These are phyloP conservation scores for Rhinogobio ventralis DNA, from an alignment of 2,797 vertebrate species.

Conservation along the genomic window DNA sequence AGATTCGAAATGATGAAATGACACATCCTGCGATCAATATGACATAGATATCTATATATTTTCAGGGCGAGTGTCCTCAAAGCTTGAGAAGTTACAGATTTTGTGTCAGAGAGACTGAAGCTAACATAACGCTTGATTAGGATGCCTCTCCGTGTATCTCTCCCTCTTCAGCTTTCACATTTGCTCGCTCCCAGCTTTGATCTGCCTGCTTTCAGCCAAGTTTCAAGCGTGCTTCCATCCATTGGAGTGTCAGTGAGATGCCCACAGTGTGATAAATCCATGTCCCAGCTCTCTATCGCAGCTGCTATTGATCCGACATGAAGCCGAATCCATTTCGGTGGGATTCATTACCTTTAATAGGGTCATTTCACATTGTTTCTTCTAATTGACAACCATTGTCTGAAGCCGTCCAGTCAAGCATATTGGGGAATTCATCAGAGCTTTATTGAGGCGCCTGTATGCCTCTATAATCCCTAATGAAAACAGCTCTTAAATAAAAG, in stretches of 20 bases:
- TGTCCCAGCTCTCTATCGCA: constrained; percentile 39
- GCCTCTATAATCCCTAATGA: constrained; percentile 52
- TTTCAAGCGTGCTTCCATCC: constrained; percentile 49
- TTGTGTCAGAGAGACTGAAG: constrained; percentile 7
- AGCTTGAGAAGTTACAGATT: constrained; percentile 19
- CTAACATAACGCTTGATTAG: constrained; percentile 14
- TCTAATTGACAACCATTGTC: constrained; percentile 58
- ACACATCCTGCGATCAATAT: not conserved
- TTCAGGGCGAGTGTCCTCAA: not conserved
- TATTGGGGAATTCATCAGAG: constrained; percentile 52
- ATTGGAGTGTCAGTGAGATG: constrained; percentile 52
- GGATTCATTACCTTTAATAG: constrained; percentile 57
- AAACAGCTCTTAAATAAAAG: constrained; percentile 54
- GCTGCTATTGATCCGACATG: constrained; percentile 45
- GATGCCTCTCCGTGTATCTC: not conserved
- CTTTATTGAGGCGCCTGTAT: constrained; percentile 49
- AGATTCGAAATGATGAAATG: not conserved
- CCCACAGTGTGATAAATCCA: constrained; percentile 55
- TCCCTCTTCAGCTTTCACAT: constrained; percentile 31
- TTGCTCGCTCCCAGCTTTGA: constrained; percentile 39
- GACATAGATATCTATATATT: constrained; percentile 17
- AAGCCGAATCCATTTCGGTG: constrained; percentile 47
- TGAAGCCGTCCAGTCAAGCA: constrained; percentile 53
- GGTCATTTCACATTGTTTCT: constrained; percentile 55
- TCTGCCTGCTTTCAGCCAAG: constrained; percentile 43